phyloP scores from a whole-genome alignment of 2,113 vertebrate species.

The Epinephelus moara region DNA sequence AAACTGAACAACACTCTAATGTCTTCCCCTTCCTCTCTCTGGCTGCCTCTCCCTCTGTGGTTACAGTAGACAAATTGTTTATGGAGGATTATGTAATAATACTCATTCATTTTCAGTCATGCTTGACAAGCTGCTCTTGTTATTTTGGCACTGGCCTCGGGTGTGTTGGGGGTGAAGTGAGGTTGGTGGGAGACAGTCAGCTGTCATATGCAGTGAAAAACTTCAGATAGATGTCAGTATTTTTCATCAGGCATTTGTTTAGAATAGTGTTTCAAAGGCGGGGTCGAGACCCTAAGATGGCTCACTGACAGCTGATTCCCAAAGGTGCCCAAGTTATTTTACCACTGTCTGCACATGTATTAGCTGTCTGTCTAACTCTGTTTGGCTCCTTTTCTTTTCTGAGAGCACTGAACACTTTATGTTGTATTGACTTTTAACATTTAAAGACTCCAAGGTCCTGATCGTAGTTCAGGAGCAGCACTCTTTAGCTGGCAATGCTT shows the following conservation, averaged over 20 bases:
- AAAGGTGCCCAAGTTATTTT: conserved; percentile 5
- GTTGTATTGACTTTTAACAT: neutral
- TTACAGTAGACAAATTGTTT: conserved; percentile 70
- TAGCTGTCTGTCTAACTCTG: neutral
- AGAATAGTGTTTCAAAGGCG: conserved; percentile 21
- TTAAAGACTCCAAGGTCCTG: neutral
- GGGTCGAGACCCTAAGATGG: neutral
- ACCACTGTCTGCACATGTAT: neutral
- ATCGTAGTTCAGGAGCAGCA: neutral
- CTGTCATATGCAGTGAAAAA: conserved; percentile 7
- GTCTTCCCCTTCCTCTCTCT: conserved; percentile 38
- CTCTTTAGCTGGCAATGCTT: neutral
- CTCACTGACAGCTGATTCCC: conserved; percentile 1
- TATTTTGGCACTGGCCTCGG: conserved; percentile 31
- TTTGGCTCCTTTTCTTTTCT: neutral
- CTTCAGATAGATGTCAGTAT: neutral
- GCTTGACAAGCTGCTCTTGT: conserved; percentile 58
- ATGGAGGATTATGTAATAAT: conserved; percentile 74
- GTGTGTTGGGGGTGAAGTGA: conserved; percentile 11
- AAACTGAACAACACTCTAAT: conserved; percentile 42
- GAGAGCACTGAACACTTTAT: conserved; percentile 8
- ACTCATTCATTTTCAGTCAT: conserved; percentile 67
- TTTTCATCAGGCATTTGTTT: conserved; percentile 10
- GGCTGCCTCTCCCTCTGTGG: conserved; percentile 31
- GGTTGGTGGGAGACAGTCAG: conserved; percentile 15